Evolutionary conservation across 2,888 invertebrate species (phyloP), one percentile per base, ranked within the genome.

Genomic region (Platypus cylindrus): DNA sequence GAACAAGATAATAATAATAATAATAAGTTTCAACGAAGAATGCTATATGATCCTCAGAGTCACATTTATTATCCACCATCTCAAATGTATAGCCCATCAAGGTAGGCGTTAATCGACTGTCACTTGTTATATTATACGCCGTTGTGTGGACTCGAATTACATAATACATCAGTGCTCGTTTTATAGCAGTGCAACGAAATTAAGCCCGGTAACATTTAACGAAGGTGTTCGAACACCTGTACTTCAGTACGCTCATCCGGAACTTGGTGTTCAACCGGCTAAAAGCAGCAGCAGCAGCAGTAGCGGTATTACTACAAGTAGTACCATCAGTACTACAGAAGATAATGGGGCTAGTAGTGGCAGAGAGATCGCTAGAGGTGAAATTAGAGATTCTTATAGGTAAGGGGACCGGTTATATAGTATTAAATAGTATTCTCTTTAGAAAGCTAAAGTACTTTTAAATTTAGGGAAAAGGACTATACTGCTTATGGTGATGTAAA

Each of bases 201-300:
- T 65, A 24, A 68, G 71, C 3, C 64, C 67, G 0, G 63, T 72
- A 1, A 69, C 70, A 5, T 72, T 80, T 41, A 78, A 75, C 40
- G 76, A 80, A 46, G 77, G 78, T 17, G 75, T 77, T 0, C 64
- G 82, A 24, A 75, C 78, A 15, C 82, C 83, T 0, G 79, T 83
- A 3, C 63, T 82, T 1, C 81, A 82, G 49, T 83, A 83, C 50
- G 82, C 82, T 1, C 82, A 83, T 54, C 83, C 83, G 0, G 83
- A 83, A 48, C 59, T 82, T 3, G 83, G 82, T 9, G 75, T 80
- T 0, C 82, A 83, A 54, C 77, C 81, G 1, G 81, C 80, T 1
- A 77, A 76, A 57, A 67, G n/a, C n/a, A n/a, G 67, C 2, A 66
- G 64, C n/a, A n/a, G n/a, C n/a, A n/a, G n/a, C n/a, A n/a, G n/a